A percentile compares a stretch with the other conserved stretches of the same genome.
phyloP scores from a whole-genome alignment of 2,113 vertebrate genomes.

The Chionis minor region DNA sequence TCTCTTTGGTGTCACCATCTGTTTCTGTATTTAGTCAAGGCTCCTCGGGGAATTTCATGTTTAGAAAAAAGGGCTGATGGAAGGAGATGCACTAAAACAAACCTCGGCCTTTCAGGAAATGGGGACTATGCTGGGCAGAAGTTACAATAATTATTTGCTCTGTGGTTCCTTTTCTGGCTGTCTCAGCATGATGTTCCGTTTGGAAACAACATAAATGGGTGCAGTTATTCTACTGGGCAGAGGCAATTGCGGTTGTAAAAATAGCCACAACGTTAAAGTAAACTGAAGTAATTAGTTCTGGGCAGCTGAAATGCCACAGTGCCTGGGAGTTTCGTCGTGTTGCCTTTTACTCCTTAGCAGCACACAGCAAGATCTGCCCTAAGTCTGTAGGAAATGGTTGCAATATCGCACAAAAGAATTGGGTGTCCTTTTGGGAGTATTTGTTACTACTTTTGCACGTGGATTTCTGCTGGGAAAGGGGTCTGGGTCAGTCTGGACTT shows the following conservation, averaged over 20 bases:
- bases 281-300: not conserved
- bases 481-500: not conserved
- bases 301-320: not conserved
- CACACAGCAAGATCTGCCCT: not conserved
- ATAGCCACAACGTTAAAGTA: not conserved
- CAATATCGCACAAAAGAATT: not conserved
- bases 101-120: slow-evolving; percentile 17
- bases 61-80: slow-evolving; percentile 21
- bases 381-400: not conserved
- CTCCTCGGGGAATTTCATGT: slow-evolving; percentile 10
- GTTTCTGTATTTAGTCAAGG: slow-evolving; percentile 16
- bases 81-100: slow-evolving; percentile 26
- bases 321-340: not conserved
- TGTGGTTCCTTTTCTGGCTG: slow-evolving; percentile 21
- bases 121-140: not conserved
- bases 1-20: slow-evolving; percentile 40
- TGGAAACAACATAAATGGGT: not conserved
- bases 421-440: not conserved
- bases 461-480: not conserved
- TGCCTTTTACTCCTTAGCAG: not conserved
- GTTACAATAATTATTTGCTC: slow-evolving; percentile 35
- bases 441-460: not conserved
- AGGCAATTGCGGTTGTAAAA: not conserved
- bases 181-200: not conserved
- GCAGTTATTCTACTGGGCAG: not conserved